A percentile compares a stretch with the other conserved stretches of the same genome.
phyloP scores from a whole-genome alignment of 2,113 vertebrate genomes.

The Ia io region DNA sequence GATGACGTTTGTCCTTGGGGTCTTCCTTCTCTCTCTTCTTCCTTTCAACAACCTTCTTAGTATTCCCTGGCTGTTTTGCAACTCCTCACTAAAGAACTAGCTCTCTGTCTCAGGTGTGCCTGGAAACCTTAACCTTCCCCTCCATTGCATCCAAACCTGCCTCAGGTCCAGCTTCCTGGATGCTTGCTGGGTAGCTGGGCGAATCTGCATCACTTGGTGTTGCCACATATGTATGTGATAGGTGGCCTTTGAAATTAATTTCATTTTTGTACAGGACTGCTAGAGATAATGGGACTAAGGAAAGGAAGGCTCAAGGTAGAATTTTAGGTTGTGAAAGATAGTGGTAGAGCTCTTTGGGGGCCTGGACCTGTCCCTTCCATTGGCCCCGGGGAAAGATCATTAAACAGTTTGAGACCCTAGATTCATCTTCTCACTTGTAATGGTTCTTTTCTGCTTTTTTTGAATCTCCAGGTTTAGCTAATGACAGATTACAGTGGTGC shows the following conservation, averaged over 20 bases:
- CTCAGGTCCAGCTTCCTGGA: not conserved
- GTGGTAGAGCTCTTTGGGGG: not conserved
- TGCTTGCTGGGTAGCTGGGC: not conserved
- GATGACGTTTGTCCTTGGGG: not conserved
- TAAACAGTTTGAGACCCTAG: not conserved
- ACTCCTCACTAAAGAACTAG: accelerated
- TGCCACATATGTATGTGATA: not conserved
- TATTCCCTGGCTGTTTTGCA: not conserved
- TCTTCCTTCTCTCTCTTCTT: not conserved
- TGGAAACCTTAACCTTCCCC: not conserved
- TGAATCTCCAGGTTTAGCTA: not conserved
- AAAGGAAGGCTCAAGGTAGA: not conserved
- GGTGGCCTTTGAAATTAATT: not conserved
- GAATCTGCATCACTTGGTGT: not conserved
- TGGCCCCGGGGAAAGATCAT: no score
- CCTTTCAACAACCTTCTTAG: not conserved
- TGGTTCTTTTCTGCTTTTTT: not conserved
- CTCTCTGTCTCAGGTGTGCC: not conserved
- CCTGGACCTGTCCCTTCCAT: not conserved
- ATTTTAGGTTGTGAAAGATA: not conserved
- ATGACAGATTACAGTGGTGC: not conserved
- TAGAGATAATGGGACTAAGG: not conserved
- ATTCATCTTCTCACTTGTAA: not conserved
- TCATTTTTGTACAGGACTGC: not conserved
- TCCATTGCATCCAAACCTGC: not conserved